Percentiles rank a stretch among this genome's conserved stretches.
Evolutionary conservation across 2,797 vertebrate species (phyloP).

Genomic region (Crypturellus tataupa): DNA sequence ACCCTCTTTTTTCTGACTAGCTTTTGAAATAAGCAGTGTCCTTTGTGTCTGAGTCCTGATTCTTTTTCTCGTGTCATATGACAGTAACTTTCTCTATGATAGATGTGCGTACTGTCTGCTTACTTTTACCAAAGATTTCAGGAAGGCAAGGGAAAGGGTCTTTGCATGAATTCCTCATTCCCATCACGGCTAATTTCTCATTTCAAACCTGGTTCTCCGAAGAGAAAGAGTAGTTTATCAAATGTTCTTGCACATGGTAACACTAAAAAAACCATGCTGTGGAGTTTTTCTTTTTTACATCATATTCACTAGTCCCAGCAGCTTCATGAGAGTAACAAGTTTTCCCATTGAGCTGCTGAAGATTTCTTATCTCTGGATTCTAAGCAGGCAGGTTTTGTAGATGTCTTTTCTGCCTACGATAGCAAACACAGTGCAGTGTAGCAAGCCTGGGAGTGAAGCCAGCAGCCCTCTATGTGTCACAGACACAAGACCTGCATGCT

Average conservation of each 20-base stretch:
- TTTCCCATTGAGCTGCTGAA: not conserved
- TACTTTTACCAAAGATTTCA: not conserved
- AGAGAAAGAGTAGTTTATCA: fast-evolving
- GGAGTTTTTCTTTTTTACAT: not conserved
- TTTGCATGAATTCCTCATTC: not conserved
- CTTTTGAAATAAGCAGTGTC: not conserved
- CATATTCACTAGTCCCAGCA: not conserved
- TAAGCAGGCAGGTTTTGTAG: not conserved
- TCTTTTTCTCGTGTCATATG: not conserved
- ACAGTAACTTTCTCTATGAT: not conserved
- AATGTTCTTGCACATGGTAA: fast-evolving
- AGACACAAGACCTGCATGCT: not conserved
- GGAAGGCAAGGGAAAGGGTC: not conserved
- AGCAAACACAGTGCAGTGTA: not conserved
- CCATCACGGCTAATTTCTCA: not conserved
- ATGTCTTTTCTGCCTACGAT: not conserved
- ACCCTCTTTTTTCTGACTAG: not conserved
- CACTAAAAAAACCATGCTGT: not conserved
- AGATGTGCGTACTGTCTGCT: not conserved
- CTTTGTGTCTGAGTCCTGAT: not conserved
- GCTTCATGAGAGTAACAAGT: fast-evolving
- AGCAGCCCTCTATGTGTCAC: not conserved
- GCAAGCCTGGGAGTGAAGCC: not conserved
- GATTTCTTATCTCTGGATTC: not conserved
- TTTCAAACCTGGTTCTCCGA: not conserved